Percentiles rank a stretch among this genome's conserved stretches.
Conservation (phyloP, 37 sponge, comb jelly and placozoan species). For the Hormiphora californensis region DNA sequence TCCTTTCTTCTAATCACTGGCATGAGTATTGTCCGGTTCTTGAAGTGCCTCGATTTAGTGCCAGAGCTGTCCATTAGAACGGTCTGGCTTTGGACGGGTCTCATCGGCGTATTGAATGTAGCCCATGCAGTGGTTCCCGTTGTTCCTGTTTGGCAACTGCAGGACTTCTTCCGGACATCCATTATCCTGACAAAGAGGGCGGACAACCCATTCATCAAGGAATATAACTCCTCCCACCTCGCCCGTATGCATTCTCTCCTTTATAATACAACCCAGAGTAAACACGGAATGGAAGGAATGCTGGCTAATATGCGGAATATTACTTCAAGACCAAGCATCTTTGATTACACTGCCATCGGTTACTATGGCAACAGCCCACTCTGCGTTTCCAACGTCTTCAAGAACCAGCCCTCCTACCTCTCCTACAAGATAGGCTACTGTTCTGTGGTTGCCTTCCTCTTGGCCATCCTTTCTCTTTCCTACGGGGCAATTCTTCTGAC, state of each 20-base stretch:
- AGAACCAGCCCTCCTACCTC: background rate
- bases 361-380: background rate
- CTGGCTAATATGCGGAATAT: too few species aligned
- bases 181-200: background rate
- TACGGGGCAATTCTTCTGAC: background rate
- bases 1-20: background rate
- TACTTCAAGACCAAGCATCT: background rate
- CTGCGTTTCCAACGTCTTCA: constrained; percentile 11
- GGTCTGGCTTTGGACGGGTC: background rate
- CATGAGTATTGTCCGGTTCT: background rate
- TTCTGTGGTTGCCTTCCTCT: background rate
- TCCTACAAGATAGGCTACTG: background rate
- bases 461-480: background rate
- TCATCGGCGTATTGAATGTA: background rate
- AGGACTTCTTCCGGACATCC: background rate
- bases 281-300: too few species aligned
- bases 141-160: background rate
- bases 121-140: background rate
- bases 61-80: background rate
- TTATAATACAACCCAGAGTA: too few species aligned
- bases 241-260: too few species aligned
- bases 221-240: too few species aligned
- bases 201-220: constrained; percentile 21
- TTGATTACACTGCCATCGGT: background rate
- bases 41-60: background rate